A percentile compares a stretch with the other conserved stretches of the same genome.
These are phyloP conservation scores for Harpalus rubripes DNA, from an alignment of 2,888 invertebrate species.

Conservation along the genomic window DNA sequence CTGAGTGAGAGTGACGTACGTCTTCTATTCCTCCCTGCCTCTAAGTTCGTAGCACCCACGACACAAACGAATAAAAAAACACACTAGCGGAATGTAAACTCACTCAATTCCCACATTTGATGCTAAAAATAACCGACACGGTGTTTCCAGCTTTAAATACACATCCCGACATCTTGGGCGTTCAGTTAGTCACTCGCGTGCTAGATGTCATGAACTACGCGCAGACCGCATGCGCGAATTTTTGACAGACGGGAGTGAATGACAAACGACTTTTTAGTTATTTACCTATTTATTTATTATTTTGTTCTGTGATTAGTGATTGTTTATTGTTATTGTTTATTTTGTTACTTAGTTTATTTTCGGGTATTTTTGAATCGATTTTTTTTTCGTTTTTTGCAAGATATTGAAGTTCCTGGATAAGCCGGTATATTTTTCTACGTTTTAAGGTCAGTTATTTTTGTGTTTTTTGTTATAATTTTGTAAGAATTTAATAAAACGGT, in stretches of 20 bases:
- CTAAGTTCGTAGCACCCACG: constrained; percentile 53
- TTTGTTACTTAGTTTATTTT: constrained; percentile 34
- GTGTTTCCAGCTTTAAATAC: constrained; percentile 63
- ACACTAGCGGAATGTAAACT: constrained; percentile 63
- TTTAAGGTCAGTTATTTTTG: constrained; percentile 7
- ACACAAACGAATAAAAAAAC: constrained; percentile 53
- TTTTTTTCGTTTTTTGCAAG: background rate
- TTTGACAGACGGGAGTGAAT: constrained; percentile 29
- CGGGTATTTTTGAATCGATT: background rate
- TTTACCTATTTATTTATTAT: constrained; percentile 44
- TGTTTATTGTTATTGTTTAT: constrained; percentile 28
- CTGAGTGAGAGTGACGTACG: constrained; percentile 5
- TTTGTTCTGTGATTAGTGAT: constrained; percentile 49
- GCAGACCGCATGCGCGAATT: background rate
- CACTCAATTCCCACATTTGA: constrained; percentile 64
- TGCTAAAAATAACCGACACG: constrained; percentile 62
- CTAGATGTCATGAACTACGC: background rate
- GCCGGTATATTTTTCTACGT: background rate
- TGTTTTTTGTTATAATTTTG: constrained; percentile 8
- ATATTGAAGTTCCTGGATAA: background rate
- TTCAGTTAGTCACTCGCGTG: constrained; percentile 44
- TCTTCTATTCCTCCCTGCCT: background rate
- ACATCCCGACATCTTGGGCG: constrained; percentile 43
- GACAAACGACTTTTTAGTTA: constrained; percentile 23
- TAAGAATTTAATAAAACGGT: background rate